A percentile compares a stretch with the other conserved stretches of the same genome.
These are phyloP conservation scores for Nomada ferruginata DNA, from an alignment of 2,888 invertebrate genomes.

Conservation along the genomic window DNA sequence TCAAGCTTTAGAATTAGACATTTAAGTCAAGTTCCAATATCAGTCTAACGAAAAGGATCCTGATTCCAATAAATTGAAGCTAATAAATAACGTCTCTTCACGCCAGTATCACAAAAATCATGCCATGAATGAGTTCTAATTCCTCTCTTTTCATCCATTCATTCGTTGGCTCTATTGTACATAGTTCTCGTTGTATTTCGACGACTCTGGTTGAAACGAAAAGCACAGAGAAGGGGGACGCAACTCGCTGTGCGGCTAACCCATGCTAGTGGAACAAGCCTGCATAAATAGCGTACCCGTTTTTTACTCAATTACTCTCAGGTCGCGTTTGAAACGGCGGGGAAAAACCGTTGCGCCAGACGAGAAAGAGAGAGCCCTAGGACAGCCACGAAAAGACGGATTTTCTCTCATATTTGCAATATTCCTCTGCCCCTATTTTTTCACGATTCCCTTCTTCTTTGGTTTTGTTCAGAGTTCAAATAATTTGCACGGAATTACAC, in stretches of 20 bases:
- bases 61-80: neutral
- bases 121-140: neutral
- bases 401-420: too few species aligned
- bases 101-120: neutral
- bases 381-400: too few species aligned
- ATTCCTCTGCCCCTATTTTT: too few species aligned
- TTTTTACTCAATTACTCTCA: slow-evolving; percentile 44
- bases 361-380: neutral
- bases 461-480: too few species aligned
- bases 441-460: neutral
- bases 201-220: too few species aligned
- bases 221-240: too few species aligned
- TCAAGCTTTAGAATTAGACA: too few species aligned
- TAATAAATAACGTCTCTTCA: neutral
- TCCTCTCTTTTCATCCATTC: too few species aligned
- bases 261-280: slow-evolving; percentile 27
- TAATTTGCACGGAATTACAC: too few species aligned
- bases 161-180: too few species aligned
- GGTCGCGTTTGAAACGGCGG: slow-evolving; percentile 26
- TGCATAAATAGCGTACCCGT: slow-evolving; percentile 36
- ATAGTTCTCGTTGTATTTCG: too few species aligned
- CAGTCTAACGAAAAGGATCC: neutral
- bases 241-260: neutral
- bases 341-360: neutral
- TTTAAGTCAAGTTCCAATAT: too few species aligned